Base-by-base conservation (phyloP, 1,140 invertebrate species). In the Meloidogyne hapla region DNA sequence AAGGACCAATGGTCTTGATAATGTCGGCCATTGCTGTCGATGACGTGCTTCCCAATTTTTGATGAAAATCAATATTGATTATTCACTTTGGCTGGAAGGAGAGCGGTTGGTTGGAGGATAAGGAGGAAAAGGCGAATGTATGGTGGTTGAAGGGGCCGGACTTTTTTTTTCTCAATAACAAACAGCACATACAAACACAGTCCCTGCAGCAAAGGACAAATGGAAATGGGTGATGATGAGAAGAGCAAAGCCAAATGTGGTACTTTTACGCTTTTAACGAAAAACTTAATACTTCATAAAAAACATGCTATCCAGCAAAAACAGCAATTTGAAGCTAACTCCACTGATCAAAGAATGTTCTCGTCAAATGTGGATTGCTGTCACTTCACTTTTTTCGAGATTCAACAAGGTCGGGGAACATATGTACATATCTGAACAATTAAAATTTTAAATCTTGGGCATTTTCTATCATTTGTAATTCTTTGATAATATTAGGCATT, bases 11-110 rank as follows among this genome's bases (percentile, higher is more conserved):
- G 48, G 48, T 56, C 48, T 56, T 56, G 48, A 48, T 48, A 21
- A 33, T 33, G 18, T 56, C 48, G n/a, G 48, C 45, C 45, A 48
- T 48, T 48, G 48, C 12, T 56, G 18, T 6, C 6, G 48, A n/a
- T 21, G 48, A 18, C 18, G 42, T 45, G 42, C 42, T 65, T 18
- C 18, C 18, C 1, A 65, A 23, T 64, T 2, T 12, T 38, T 73
- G 70, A 73, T 3, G 28, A 73, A 56, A 73, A 73, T 73, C 70
- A 28, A 73, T 73, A 73, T 73, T 73, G 70, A 73, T 73, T 73
- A 73, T 73, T 73, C 56, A 63, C 42, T 73, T 33, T 33, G 61
- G 23, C 33, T 38, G 61, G 70, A 38, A 68, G 45, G 70, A 26
- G 48, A 63, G 70, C 48, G 48, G 48, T 56, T 56, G 64, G 56